Percentiles rank a stretch among this genome's conserved stretches.
Conservation (phyloP, 2,888 invertebrate genomes). For the Dichetophora obliterata region DNA sequence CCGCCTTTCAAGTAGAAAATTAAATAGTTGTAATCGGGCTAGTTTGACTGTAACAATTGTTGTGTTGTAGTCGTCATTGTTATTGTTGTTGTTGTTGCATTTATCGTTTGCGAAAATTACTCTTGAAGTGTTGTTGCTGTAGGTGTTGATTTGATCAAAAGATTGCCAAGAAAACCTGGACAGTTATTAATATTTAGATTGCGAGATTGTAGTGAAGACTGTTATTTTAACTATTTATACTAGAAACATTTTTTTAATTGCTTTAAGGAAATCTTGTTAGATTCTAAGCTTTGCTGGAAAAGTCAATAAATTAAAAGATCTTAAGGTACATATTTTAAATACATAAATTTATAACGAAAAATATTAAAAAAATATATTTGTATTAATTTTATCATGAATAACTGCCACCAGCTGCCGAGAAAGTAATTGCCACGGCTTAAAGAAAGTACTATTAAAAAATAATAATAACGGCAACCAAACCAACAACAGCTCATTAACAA, state of each 20-base stretch:
- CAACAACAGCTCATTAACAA: constrained; percentile 20
- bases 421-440: background rate
- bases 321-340: no score
- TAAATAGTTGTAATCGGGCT: background rate
- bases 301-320: no score
- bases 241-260: background rate
- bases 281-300: no score
- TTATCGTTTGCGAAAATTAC: constrained; percentile 24
- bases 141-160: constrained; percentile 21
- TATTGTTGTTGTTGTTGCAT: constrained; percentile 46
- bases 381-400: no score
- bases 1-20: constrained; percentile 16
- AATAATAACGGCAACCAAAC: background rate
- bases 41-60: background rate
- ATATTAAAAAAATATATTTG: no score
- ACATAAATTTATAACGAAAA: no score
- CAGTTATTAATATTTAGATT: background rate
- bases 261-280: no score
- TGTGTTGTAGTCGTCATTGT: background rate
- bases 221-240: background rate
- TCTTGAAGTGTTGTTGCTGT: constrained; percentile 7
- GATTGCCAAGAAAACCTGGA: background rate
- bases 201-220: background rate
- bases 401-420: background rate
- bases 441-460: background rate